These are phyloP conservation scores for Clitarchus hookeri DNA, from an alignment of 2,888 invertebrate species.

Conservation along the genomic window DNA sequence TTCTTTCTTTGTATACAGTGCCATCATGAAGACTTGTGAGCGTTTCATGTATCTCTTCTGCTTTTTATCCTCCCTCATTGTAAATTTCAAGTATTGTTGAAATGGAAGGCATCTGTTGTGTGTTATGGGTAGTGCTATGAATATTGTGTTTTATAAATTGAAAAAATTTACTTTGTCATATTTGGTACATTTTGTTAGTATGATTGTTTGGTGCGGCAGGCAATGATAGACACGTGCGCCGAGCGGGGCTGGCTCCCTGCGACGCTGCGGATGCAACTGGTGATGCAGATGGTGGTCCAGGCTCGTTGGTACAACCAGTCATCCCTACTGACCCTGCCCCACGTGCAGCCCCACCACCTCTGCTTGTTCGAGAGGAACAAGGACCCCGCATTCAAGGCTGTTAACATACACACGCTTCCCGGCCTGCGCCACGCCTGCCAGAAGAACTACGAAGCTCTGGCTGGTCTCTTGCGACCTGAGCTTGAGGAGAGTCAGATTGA, in stretches of 20 bases:
- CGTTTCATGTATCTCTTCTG: too few relatives aligned
- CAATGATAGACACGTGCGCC: conserved; percentile 93
- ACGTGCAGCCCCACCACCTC: conserved; percentile 64
- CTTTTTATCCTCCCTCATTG: too few relatives aligned
- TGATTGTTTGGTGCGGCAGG: conserved; percentile 63
- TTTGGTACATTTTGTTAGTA: not conserved
- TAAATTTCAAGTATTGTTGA: too few relatives aligned
- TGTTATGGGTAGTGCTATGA: too few relatives aligned
- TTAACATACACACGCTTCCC: conserved; percentile 56
- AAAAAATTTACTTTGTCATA: too few relatives aligned
- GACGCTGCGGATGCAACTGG: conserved; percentile 73
- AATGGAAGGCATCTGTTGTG: too few relatives aligned
- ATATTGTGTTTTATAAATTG: too few relatives aligned
- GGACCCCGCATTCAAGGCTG: conserved; percentile 23
- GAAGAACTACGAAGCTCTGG: conserved; percentile 65
- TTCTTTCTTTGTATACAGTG: too few relatives aligned
- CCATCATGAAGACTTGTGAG: too few relatives aligned
- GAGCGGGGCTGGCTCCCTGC: conserved; percentile 89
- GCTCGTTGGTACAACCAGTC: conserved; percentile 83
- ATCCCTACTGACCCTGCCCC: conserved; percentile 76
- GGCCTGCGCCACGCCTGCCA: conserved; percentile 61
- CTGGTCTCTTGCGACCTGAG: conserved; percentile 64
- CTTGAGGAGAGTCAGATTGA: conserved; percentile 72
- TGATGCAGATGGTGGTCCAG: conserved; percentile 91
- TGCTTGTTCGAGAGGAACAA: conserved; percentile 23